These are phyloP conservation scores for Drosophila quinaria DNA, from an alignment of 2,888 invertebrate genomes.

Conservation along the genomic window DNA sequence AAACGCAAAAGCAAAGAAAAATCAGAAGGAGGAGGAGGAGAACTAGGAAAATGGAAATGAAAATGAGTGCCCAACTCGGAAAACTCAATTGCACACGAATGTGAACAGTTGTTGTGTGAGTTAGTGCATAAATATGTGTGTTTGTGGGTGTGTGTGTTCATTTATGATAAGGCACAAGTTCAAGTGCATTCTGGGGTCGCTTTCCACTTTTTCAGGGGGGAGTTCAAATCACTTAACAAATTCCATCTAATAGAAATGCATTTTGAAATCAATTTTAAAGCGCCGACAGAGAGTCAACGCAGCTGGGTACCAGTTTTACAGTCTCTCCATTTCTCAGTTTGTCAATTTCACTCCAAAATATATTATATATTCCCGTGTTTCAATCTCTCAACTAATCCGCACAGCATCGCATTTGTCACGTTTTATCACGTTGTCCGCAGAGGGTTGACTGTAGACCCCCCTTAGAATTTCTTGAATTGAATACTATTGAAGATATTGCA, in stretches of 20 bases:
- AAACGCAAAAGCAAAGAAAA: conserved; percentile 4
- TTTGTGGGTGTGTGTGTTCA: conserved; percentile 16
- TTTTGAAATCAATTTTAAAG: conserved; percentile 57
- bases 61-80: conserved; percentile 35
- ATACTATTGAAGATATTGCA: conserved; percentile 51
- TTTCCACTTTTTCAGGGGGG: conserved; percentile 9
- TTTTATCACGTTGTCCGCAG: conserved; percentile 43
- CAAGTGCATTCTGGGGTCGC: conserved; percentile 55
- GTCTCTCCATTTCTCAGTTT: conserved; percentile 6
- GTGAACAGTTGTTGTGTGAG: conserved; percentile 47
- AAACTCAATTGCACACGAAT: conserved; percentile 54
- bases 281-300: conserved; percentile 36
- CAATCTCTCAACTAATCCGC: conserved; percentile 53
- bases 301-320: conserved; percentile 41
- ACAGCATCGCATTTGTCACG: conserved; percentile 65
- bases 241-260: conserved; percentile 53
- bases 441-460: conserved; percentile 26
- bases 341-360: conserved; percentile 12
- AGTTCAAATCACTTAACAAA: conserved; percentile 62
- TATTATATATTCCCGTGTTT: not conserved
- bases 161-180: conserved; percentile 55
- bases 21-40: not conserved
- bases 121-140: conserved; percentile 8
- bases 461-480: conserved; percentile 25
- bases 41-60: conserved; percentile 16